Conservation (phyloP, 1,140 invertebrate species). For the Plodia interpunctella region DNA sequence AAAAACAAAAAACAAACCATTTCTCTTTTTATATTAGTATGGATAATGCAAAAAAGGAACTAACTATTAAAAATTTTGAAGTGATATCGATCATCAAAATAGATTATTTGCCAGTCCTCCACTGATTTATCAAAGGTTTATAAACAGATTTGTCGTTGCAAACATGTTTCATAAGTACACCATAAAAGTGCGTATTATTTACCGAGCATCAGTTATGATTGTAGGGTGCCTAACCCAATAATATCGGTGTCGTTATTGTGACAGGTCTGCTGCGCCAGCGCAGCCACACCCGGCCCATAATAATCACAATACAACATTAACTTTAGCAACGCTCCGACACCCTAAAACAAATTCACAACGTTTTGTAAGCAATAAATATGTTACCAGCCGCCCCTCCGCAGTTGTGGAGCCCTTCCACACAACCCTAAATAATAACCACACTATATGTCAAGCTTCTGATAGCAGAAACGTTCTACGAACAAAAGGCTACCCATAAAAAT, state of each 20-base stretch:
- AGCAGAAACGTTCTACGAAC: constrained; percentile 20
- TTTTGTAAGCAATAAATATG: constrained; percentile 42
- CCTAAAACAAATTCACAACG: constrained; percentile 51
- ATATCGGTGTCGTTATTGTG: constrained; percentile 23
- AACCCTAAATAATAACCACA: constrained; percentile 26
- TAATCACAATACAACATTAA: constrained; percentile 38
- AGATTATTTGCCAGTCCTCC: too few relatives aligned
- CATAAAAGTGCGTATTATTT: not conserved
- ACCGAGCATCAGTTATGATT: not conserved
- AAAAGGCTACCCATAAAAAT: constrained; percentile 53
- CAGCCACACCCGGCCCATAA: constrained; percentile 33
- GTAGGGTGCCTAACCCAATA: not conserved
- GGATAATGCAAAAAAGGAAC: too few relatives aligned
- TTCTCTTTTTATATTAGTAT: too few relatives aligned
- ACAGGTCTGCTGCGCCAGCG: constrained; percentile 21
- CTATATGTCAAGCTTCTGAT: constrained; percentile 33
- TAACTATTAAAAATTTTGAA: too few relatives aligned
- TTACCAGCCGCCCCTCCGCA: constrained; percentile 24
- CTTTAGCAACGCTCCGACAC: constrained; percentile 39
- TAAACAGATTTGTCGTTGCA: not conserved
- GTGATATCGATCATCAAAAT: too few relatives aligned
- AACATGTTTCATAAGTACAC: not conserved
- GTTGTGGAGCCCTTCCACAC: not conserved
- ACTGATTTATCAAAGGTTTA: not conserved
- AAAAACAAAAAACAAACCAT: too few relatives aligned